These are phyloP conservation scores for Corythornis vintsioides DNA, from an alignment of 2,113 vertebrate genomes.

Conservation along the genomic window DNA sequence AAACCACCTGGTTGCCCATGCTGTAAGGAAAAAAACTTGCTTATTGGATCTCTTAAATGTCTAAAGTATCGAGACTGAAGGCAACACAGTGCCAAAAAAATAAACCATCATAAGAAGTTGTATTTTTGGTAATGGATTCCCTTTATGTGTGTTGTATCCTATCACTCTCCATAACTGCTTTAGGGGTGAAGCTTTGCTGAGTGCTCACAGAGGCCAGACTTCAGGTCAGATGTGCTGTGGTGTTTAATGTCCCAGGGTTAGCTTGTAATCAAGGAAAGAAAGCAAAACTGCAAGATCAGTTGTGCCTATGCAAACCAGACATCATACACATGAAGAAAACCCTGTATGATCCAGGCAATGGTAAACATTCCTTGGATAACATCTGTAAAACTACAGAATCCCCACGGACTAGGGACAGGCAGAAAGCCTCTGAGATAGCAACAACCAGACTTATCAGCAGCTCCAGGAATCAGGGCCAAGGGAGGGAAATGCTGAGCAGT, in stretches of 20 bases:
- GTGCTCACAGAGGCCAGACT: not conserved
- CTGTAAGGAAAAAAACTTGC: not conserved
- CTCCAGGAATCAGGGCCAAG: not conserved
- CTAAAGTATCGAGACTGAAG: not conserved
- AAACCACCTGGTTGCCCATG: slow-evolving; percentile 9
- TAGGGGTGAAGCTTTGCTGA: not conserved
- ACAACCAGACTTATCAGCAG: not conserved
- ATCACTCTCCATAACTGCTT: not conserved
- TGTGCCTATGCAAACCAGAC: not conserved
- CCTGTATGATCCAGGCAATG: not conserved
- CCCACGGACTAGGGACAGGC: not conserved
- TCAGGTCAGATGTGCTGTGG: not conserved
- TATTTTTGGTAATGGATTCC: not conserved
- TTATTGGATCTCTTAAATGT: not conserved
- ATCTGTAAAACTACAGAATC: not conserved
- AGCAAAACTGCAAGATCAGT: not conserved
- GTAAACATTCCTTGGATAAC: not conserved
- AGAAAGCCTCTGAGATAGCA: not conserved
- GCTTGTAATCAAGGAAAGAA: not conserved
- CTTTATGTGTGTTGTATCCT: not conserved
- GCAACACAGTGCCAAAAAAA: not conserved
- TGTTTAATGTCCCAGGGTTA: not conserved
- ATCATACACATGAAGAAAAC: not conserved
- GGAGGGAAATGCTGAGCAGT: not conserved
- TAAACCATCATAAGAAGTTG: not conserved